Evolutionary conservation across 2,888 invertebrate species (phyloP).

Genomic region (Malacosoma neustria): DNA sequence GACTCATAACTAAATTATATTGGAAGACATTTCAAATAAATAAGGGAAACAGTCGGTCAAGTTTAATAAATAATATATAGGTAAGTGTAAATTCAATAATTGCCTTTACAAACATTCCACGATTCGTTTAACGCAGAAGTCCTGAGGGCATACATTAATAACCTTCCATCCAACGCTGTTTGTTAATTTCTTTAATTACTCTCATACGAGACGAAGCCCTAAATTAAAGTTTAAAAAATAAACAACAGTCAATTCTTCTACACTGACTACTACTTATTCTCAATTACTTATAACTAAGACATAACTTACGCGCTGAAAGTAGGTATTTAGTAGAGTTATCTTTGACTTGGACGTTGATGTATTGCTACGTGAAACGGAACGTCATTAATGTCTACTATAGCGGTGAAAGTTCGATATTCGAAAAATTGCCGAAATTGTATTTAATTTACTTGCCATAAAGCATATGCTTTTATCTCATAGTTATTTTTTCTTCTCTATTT

Average conservation of each 20-base stretch:
- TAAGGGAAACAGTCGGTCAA: too few species aligned
- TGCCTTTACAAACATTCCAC: not conserved
- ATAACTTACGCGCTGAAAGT: conserved; percentile 63
- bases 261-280: conserved; percentile 57
- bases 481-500: too few species aligned
- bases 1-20: too few species aligned
- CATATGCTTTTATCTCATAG: too few species aligned
- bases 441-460: too few species aligned
- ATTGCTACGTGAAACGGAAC: conserved; percentile 46
- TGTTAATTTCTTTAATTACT: conserved; percentile 61
- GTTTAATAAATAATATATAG: too few species aligned
- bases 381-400: conserved; percentile 5
- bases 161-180: conserved; percentile 41
- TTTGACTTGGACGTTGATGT: conserved; percentile 55
- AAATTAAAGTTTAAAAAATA: conserved; percentile 55
- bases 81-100: too few species aligned
- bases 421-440: too few species aligned
- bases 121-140: not conserved
- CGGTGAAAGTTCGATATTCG: not conserved
- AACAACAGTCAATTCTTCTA: conserved; percentile 42
- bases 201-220: conserved; percentile 38
- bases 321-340: conserved; percentile 57
- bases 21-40: too few species aligned
- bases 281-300: conserved; percentile 70
- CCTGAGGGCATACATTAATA: conserved; percentile 20